A percentile compares a stretch with the other conserved stretches of the same genome.
Conservation (phyloP, 1,140 invertebrate genomes). For the Macrobrachium rosenbergii region DNA sequence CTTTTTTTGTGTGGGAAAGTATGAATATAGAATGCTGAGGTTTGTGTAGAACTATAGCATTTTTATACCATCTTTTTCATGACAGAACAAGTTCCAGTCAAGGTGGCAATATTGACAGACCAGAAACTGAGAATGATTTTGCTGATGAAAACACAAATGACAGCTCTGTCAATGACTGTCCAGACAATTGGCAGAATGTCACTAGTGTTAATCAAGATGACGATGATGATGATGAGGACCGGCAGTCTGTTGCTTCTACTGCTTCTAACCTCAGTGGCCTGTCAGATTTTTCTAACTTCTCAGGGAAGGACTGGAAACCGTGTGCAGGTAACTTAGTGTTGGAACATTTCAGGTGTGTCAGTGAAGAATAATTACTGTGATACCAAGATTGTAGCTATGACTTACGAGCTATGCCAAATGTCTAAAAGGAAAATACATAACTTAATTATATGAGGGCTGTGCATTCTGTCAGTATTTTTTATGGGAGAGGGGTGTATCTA, state of each 20-base stretch:
- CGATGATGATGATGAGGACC: constrained; percentile 54
- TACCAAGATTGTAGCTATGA: too few relatives aligned
- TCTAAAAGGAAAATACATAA: too few relatives aligned
- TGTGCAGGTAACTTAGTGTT: constrained; percentile 52
- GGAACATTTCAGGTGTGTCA: too few relatives aligned
- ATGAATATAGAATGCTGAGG: too few relatives aligned
- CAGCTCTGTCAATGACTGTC: constrained; percentile 30
- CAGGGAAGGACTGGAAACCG: constrained; percentile 62
- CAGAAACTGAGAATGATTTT: constrained; percentile 37
- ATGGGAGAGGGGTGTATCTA: too few relatives aligned
- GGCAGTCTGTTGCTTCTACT: constrained; percentile 54
- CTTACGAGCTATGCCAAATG: too few relatives aligned
- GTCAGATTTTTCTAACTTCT: constrained; percentile 57
- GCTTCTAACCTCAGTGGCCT: constrained; percentile 60
- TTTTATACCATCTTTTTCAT: not conserved
- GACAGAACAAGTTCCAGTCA: constrained; percentile 42
- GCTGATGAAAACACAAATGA: constrained; percentile 45
- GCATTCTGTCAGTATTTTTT: too few relatives aligned
- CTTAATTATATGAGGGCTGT: too few relatives aligned
- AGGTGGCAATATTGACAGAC: constrained; percentile 23
- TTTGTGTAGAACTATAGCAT: not conserved
- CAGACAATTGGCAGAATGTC: constrained; percentile 35
- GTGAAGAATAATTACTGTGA: too few relatives aligned
- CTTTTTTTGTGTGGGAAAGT: too few relatives aligned
- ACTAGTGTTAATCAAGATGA: constrained; percentile 35